Percentiles rank a stretch among this genome's conserved stretches.
Conservation (phyloP, 37 sponge, comb jelly and placozoan species). For the Cliona cf. orientalis region DNA sequence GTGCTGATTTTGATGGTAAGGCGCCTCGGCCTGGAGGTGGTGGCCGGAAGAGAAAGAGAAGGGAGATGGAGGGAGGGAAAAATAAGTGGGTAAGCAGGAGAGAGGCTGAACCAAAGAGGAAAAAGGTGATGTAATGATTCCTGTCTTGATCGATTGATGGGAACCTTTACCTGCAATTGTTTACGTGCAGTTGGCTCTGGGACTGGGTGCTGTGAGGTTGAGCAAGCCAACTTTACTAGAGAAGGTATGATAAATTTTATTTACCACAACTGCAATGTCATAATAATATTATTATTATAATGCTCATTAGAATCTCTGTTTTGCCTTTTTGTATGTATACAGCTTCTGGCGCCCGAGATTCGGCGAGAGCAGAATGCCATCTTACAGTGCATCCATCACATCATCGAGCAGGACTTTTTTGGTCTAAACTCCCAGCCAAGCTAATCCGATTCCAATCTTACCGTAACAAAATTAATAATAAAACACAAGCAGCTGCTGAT, state of each 20-base stretch:
- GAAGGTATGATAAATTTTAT: slow-evolving; percentile 39
- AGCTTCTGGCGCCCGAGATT: slow-evolving; percentile 89
- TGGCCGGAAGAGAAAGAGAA: slow-evolving; percentile 15
- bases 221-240: slow-evolving; percentile 68
- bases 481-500: too few species aligned
- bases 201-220: neutral
- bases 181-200: neutral
- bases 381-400: slow-evolving; percentile 86
- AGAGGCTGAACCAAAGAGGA: slow-evolving; percentile 32
- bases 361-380: slow-evolving; percentile 78
- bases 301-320: neutral
- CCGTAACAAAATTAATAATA: too few species aligned
- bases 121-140: neutral
- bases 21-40: too few species aligned
- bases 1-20: neutral
- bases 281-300: neutral
- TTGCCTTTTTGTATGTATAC: neutral
- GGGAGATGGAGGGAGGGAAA: too few species aligned
- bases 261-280: neutral
- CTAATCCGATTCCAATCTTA: too few species aligned
- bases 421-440: neutral
- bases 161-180: too few species aligned
- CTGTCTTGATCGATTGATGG: neutral
- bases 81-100: slow-evolving; percentile 9
- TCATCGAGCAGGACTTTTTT: slow-evolving; percentile 77